Conservation (phyloP, 2,888 invertebrate species). For the Chironomus tentans region DNA sequence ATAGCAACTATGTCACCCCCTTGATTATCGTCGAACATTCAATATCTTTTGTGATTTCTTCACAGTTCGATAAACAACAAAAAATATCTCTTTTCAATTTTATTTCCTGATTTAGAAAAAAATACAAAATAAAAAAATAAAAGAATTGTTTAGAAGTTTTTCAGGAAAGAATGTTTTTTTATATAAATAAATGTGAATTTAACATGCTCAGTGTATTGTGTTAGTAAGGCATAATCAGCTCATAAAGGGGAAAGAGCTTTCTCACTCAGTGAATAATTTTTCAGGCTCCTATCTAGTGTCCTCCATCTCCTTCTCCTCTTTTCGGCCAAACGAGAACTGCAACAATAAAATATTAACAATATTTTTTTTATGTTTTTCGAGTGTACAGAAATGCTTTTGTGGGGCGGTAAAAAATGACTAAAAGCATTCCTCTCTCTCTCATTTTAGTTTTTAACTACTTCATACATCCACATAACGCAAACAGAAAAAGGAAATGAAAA, state of each 20-base stretch:
- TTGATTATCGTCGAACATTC: too few relatives aligned
- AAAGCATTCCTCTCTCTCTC: not conserved
- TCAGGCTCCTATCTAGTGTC: not conserved
- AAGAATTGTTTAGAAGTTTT: too few relatives aligned
- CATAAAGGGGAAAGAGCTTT: not conserved
- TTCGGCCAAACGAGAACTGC: slow-evolving; percentile 15
- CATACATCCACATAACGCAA: not conserved
- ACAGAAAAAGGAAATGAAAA: not conserved
- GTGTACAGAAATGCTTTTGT: not conserved
- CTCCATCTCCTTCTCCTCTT: not conserved
- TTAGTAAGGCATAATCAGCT: not conserved
- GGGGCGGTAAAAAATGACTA: not conserved
- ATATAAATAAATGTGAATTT: not conserved
- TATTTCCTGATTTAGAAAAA: too few relatives aligned
- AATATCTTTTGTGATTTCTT: too few relatives aligned
- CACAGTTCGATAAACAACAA: too few relatives aligned
- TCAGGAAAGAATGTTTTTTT: not conserved
- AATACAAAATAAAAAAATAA: too few relatives aligned
- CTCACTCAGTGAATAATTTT: not conserved
- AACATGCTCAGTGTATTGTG: not conserved
- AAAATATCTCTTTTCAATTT: too few relatives aligned
- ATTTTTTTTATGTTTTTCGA: not conserved
- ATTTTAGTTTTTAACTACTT: not conserved
- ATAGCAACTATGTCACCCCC: too few relatives aligned
- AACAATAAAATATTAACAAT: not conserved